Base-by-base conservation (phyloP, 2,113 vertebrate genomes). In the Oncorhynchus tshawytscha region DNA sequence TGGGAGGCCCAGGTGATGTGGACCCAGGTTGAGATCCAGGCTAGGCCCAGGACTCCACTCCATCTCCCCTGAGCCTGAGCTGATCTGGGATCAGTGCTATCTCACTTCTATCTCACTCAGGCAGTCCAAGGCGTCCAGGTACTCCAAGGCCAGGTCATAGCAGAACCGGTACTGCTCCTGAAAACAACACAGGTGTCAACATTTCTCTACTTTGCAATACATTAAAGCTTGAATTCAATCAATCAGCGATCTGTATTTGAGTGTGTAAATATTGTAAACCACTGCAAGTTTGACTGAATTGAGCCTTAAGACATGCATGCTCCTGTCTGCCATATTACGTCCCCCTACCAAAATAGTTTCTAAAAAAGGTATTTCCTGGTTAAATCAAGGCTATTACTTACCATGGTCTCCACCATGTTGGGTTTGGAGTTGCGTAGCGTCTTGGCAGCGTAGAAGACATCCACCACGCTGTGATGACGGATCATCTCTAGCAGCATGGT, bases 381-480 rank as follows among this genome's bases (percentile, higher is more conserved):
- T 54, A 54, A 54, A 18, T 16, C 16, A 54, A 15, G 12, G 16
- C 16, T 54, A 54, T 54, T 54, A 72, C 94, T 95, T 87, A 99
- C 97, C 96, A 99, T 94, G 15, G 96, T 96, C 90, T 99, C 97
- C 86, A 99, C 97, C 97, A 99, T 98, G 89, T 99, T 99, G 89
- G 97, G 96, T 83, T 98, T 98, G 74, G 97, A 95, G 94, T 99
- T 98, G 82, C 97, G 95, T 81, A 99, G 94, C 1, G 93, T 98
- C 93, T 99, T 98, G 85, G 96, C 96, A 77, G 97, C 95, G 67
- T 96, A 98, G 93, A 99, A 99, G 79, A 97, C 94, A 59, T 99
- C 97, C 75, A 94, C 96, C 87, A 97, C 84, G 88, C 93, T 96
- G 90, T 99, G 97, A 82, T 95, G 95, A 70, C 95, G 95, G 76